phyloP scores from a whole-genome alignment of 1,140 invertebrate genomes.

The Zaprionus capensis region DNA sequence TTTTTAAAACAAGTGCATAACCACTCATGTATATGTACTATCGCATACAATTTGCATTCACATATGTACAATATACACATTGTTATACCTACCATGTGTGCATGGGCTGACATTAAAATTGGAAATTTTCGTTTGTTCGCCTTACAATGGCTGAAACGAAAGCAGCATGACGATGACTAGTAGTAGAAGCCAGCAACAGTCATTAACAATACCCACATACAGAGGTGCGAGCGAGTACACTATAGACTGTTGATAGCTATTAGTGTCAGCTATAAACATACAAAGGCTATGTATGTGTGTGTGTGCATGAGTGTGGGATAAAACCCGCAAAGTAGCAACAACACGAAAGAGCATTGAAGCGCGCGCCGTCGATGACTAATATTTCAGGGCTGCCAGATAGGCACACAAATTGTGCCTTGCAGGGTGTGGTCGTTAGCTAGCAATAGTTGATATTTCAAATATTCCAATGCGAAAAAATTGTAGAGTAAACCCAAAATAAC shows the following conservation, averaged over 20 bases:
- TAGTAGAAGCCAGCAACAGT: conserved; percentile 26
- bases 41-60: conserved; percentile 13
- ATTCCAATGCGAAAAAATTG: not conserved
- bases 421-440: conserved; percentile 42
- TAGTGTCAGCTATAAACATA: conserved; percentile 54
- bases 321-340: conserved; percentile 46
- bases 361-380: conserved; percentile 53
- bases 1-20: conserved; percentile 34
- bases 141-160: conserved; percentile 47
- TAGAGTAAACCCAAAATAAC: not conserved
- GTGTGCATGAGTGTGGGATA: conserved; percentile 47
- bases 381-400: conserved; percentile 51
- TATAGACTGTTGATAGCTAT: conserved; percentile 31
- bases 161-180: conserved; percentile 41
- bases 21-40: conserved; percentile 14
- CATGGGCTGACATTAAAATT: conserved; percentile 51
- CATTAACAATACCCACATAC: not conserved
- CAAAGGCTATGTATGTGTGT: conserved; percentile 12
- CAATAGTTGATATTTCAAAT: conserved; percentile 29
- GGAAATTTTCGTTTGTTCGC: conserved; percentile 49
- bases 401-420: conserved; percentile 18
- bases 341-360: conserved; percentile 45
- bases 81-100: conserved; percentile 45
- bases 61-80: conserved; percentile 12
- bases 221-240: conserved; percentile 38